These are phyloP conservation scores for Teleogryllus oceanicus DNA, from an alignment of 2,888 invertebrate genomes.

Conservation along the genomic window DNA sequence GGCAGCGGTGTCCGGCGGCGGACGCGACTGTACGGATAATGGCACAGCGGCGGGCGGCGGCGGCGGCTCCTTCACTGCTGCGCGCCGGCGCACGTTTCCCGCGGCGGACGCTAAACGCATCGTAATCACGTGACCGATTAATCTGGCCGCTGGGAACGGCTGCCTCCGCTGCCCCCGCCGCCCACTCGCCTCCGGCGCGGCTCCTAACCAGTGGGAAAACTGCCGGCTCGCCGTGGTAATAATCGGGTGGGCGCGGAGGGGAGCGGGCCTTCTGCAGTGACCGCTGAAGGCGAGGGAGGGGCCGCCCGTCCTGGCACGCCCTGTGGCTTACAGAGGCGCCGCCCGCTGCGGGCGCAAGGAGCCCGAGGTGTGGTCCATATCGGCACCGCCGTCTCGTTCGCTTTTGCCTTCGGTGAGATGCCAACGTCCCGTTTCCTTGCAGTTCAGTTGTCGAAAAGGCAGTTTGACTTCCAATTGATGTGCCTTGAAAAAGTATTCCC, in stretches of 20 bases:
- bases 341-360: not conserved
- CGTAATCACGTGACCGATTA: conserved; percentile 18
- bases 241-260: not conserved
- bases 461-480: too few relatives aligned
- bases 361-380: too few relatives aligned
- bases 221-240: not conserved
- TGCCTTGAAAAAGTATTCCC: too few relatives aligned
- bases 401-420: too few relatives aligned
- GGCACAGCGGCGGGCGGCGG: not conserved
- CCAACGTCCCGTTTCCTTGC: too few relatives aligned
- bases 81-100: not conserved
- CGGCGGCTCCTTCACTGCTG: not conserved
- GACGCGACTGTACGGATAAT: conserved; percentile 9
- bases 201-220: not conserved
- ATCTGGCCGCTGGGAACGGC: conserved; percentile 9
- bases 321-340: not conserved
- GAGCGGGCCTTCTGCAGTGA: not conserved
- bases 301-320: not conserved
- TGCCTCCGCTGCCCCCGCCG: not conserved
- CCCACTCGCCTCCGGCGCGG: not conserved
- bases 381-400: too few relatives aligned
- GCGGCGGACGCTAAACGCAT: conserved; percentile 18
- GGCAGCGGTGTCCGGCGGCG: not conserved
- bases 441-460: too few relatives aligned
- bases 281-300: not conserved